Base-by-base conservation (phyloP, 1,140 invertebrate species). In the Maniola jurtina region DNA sequence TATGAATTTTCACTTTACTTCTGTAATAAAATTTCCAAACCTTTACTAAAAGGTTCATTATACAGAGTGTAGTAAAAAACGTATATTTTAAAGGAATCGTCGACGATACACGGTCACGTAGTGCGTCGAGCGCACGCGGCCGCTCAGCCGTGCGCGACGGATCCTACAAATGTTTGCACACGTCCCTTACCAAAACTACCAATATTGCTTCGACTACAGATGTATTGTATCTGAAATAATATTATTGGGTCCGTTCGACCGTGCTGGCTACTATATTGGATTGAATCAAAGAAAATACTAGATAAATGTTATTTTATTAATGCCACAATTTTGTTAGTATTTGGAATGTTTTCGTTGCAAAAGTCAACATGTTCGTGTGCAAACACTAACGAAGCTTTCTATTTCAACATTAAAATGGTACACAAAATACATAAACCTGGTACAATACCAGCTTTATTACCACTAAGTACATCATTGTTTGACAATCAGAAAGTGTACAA, bases 181-280 rank as follows among this genome's bases (percentile, higher is more conserved):
- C 61, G 66, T 68, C 61, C 66, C 66, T 59, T 68, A 50, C 54
- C 47, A 62, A 52, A 62, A 52, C 61, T 34, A 33, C 60, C 47
- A 60, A 55, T 59, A 59, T 55, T 25, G 16, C 48, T 52, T 61
- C 56, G n/a, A 33, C 56, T 58, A 58, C 56, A 58, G 38, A 36
- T 58, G 56, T 58, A 38, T 58, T 58, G 56, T 36, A 40, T 52
- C 10, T 52, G 48, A 52, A 25, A 25, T 52, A 52, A 52, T 52
- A 52, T 52, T 52, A 52, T 52, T 13, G 48, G 15, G 15, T 52
- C 16, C 48, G 25, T 52, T 52, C 14, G 15, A 52, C 48, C 48
- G 48, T 52, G 8, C 10, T 52, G 48, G 48, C 48, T 52, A 25
- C 14, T 25, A 16, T 52, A 52, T 52, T 52, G 16, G 16, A 52